phyloP scores from a whole-genome alignment of 2,888 invertebrate species.

The Hydrotaea cyrtoneurina region DNA sequence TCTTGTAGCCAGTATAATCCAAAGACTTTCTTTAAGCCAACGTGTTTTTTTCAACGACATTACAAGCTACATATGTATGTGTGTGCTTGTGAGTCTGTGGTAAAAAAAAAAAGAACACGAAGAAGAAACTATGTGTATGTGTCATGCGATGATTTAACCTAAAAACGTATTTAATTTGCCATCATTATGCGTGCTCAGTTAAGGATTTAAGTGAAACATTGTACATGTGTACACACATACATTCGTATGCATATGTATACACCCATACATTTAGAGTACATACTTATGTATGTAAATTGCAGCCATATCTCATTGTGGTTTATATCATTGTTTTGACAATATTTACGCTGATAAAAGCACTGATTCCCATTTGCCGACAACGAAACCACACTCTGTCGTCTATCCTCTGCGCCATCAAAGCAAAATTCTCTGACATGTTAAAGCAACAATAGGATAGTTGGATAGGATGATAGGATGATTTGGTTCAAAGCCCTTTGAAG shows the following conservation, averaged over 20 bases:
- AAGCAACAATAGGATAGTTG: background rate
- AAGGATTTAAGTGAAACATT: conserved; percentile 39
- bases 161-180: conserved; percentile 51
- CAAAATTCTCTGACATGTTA: background rate
- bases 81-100: background rate
- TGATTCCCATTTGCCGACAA: background rate
- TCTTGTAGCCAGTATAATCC: conserved; percentile 32
- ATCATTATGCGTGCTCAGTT: conserved; percentile 53
- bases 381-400: background rate
- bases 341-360: conserved; percentile 27
- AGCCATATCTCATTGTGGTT: conserved; percentile 35
- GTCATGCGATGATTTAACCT: conserved; percentile 40
- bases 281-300: conserved; percentile 8
- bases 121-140: conserved; percentile 5
- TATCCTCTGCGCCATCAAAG: background rate
- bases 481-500: background rate
- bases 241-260: background rate
- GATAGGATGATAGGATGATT: no score
- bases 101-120: background rate
- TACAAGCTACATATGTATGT: background rate
- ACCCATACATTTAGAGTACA: background rate
- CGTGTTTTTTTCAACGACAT: conserved; percentile 27
- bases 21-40: conserved; percentile 35
- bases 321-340: conserved; percentile 12
- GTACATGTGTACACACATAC: background rate